Conservation (phyloP, 1,140 invertebrate species). For the Carposina sasakii region DNA sequence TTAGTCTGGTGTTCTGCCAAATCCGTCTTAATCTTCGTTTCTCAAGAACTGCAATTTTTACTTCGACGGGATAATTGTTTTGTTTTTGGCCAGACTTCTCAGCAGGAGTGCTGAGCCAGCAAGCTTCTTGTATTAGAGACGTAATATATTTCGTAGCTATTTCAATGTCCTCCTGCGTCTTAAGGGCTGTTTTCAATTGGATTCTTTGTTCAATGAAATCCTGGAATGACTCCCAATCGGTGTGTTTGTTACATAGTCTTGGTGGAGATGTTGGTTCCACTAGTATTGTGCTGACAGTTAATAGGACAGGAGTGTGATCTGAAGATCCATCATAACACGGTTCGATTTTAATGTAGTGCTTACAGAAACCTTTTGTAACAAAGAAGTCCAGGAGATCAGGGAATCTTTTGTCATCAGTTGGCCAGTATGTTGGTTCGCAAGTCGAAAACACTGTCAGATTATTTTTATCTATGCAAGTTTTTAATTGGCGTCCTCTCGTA, state of each 20-base stretch:
- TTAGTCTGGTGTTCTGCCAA: background rate
- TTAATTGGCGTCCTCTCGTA: background rate
- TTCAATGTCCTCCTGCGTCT: slow-evolving; percentile 7
- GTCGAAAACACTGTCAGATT: background rate
- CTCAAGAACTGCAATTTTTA: too few species aligned
- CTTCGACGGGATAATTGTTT: too few species aligned
- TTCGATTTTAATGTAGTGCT: slow-evolving; percentile 3
- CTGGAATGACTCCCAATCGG: background rate
- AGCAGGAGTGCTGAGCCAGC: background rate
- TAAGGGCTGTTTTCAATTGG: background rate
- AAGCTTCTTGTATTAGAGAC: background rate
- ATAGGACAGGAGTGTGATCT: slow-evolving; percentile 6
- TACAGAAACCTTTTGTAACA: background rate
- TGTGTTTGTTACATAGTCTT: background rate
- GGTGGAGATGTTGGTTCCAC: background rate
- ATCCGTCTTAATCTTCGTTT: slow-evolving; percentile 12
- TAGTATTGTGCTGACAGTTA: background rate
- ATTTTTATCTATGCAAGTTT: background rate
- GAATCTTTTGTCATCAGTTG: slow-evolving; percentile 25
- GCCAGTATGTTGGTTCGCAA: slow-evolving; percentile 34
- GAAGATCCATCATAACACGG: slow-evolving; percentile 8
- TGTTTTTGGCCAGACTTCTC: too few species aligned
- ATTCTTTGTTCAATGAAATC: background rate
- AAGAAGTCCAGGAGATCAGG: slow-evolving; percentile 36
- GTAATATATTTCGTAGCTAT: slow-evolving; percentile 4